Conservation (phyloP, 2,113 vertebrate species). For the Noctilio leporinus region DNA sequence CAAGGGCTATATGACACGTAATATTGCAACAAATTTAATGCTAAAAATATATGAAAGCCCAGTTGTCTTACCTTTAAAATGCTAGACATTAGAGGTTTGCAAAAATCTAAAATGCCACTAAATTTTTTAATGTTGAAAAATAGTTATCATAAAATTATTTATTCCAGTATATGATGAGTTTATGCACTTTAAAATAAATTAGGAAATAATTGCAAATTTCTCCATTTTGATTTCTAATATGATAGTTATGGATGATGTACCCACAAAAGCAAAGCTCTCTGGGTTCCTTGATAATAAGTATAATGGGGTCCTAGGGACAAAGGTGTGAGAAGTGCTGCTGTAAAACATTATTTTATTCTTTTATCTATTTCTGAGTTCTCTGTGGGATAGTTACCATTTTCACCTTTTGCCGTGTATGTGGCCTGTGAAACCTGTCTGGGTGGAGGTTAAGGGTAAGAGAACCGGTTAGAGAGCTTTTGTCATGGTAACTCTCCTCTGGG, state of each 20-base stretch:
- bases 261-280: not conserved
- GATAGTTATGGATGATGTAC: not conserved
- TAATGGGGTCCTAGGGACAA: not conserved
- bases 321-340: not conserved
- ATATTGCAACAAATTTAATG: not conserved
- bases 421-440: not conserved
- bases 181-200: not conserved
- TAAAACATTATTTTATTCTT: not conserved
- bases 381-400: rapidly evolving
- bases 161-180: not conserved
- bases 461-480: not conserved
- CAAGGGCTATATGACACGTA: not conserved
- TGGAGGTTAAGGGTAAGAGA: not conserved
- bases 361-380: not conserved
- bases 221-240: not conserved
- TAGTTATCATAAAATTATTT: not conserved
- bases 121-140: not conserved
- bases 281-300: not conserved
- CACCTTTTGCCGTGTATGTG: not conserved
- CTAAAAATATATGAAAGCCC: not conserved
- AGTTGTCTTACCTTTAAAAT: not conserved
- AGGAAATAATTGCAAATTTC: not conserved
- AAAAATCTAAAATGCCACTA: not conserved
- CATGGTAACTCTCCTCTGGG: not conserved
- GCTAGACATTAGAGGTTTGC: not conserved